Evolutionary conservation across 1,140 invertebrate genomes (phyloP).

Genomic region (Drosophila suzukii): DNA sequence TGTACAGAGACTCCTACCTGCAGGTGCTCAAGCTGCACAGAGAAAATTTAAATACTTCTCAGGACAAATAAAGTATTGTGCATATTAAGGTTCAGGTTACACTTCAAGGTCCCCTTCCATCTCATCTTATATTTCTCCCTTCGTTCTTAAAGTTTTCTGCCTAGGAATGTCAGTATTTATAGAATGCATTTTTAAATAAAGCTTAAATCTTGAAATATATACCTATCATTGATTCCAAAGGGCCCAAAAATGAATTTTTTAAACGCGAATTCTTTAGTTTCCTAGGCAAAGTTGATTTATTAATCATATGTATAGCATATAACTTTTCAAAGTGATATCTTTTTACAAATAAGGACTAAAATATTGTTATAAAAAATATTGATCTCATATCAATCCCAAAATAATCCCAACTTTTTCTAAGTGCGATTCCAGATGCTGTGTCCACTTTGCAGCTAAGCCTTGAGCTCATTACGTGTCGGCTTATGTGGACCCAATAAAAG

Average conservation of each 20-base stretch:
- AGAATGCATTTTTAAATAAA: too few species aligned
- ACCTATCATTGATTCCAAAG: too few species aligned
- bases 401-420: background rate
- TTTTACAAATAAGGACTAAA: too few species aligned
- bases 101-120: background rate
- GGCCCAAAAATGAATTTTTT: too few species aligned
- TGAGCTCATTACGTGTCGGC: constrained; percentile 70
- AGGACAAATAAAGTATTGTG: background rate
- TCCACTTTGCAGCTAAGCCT: constrained; percentile 32
- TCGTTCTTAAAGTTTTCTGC: background rate
- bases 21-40: constrained; percentile 21
- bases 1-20: background rate
- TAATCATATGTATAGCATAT: too few species aligned
- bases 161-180: background rate
- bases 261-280: too few species aligned
- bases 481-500: constrained; percentile 61
- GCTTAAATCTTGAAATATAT: too few species aligned
- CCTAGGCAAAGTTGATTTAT: too few species aligned
- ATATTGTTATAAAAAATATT: background rate
- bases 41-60: constrained; percentile 5
- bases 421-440: constrained; percentile 13
- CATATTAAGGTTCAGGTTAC: background rate
- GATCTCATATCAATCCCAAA: background rate
- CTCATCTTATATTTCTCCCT: background rate
- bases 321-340: too few species aligned